phyloP scores from a whole-genome alignment of 2,113 vertebrate genomes.

The Leptobrachium ailaonicum region DNA sequence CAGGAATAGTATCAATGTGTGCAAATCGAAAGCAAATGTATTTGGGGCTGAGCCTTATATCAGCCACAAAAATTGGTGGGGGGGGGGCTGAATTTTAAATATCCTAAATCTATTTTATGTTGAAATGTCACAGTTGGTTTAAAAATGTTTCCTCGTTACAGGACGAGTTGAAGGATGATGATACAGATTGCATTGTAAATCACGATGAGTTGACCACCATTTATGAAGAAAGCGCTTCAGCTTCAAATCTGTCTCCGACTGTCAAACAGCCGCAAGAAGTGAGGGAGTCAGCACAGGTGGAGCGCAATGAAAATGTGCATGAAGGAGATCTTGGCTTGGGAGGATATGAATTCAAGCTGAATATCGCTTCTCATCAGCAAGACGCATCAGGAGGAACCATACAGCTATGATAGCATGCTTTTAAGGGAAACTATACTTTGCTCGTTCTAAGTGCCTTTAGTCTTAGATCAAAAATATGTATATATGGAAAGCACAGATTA shows the following conservation, averaged over 20 bases:
- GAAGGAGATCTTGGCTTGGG: slow-evolving; percentile 74
- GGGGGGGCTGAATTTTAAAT: no score
- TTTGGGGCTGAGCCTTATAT: no score
- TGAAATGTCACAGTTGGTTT: neutral
- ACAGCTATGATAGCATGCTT: neutral
- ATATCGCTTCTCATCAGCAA: slow-evolving; percentile 46
- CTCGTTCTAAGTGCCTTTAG: neutral
- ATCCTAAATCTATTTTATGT: neutral
- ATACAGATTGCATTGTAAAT: slow-evolving; percentile 64
- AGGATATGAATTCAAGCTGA: slow-evolving; percentile 62
- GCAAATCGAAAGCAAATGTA: no score
- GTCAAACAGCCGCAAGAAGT: slow-evolving; percentile 21
- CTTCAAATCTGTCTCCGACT: neutral
- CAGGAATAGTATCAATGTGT: no score
- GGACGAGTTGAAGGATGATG: slow-evolving; percentile 65
- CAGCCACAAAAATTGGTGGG: no score
- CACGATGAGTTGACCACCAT: slow-evolving; percentile 65
- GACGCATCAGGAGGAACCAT: slow-evolving; percentile 36
- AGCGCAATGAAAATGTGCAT: slow-evolving; percentile 62
- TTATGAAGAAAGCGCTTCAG: slow-evolving; percentile 52
- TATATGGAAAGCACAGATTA: no score
- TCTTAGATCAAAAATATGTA: neutral
- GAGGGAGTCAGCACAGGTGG: slow-evolving; percentile 37
- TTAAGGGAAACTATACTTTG: neutral
- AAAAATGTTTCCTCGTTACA: slow-evolving; percentile 41